These are phyloP conservation scores for Resseliella maxima DNA, from an alignment of 2,888 invertebrate genomes.

Conservation along the genomic window DNA sequence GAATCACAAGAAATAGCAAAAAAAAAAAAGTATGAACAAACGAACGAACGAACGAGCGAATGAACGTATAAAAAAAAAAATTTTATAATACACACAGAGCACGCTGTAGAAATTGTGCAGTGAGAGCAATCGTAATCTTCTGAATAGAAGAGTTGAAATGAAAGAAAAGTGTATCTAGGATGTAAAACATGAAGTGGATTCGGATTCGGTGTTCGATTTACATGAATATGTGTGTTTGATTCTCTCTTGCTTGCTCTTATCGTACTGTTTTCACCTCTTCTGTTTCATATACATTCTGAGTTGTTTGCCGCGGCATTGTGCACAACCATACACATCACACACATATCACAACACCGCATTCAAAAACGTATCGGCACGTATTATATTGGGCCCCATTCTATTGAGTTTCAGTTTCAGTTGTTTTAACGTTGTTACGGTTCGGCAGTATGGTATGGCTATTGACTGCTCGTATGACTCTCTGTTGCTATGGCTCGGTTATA, in stretches of 20 bases:
- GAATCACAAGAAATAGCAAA: neutral
- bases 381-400: constrained; percentile 24
- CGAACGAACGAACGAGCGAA: no score
- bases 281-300: no score
- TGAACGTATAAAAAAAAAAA: neutral
- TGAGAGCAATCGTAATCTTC: constrained; percentile 19
- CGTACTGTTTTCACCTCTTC: no score
- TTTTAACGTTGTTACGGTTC: neutral
- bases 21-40: no score
- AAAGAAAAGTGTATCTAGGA: constrained; percentile 51
- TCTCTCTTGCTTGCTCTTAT: neutral
- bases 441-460: neutral
- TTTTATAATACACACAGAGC: neutral
- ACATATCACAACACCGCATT: constrained; percentile 1
- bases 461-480: neutral
- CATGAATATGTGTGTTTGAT: neutral
- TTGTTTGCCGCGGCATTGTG: no score
- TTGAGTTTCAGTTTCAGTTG: constrained; percentile 41
- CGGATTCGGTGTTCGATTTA: constrained; percentile 36
- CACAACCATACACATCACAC: no score
- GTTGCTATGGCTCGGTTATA: constrained; percentile 36
- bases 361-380: constrained; percentile 18
- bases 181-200: constrained; percentile 48
- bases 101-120: constrained; percentile 40
- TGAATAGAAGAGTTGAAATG: constrained; percentile 38